Base-by-base conservation (phyloP, 2,113 vertebrate species). In the Notarius quadriscutis region DNA sequence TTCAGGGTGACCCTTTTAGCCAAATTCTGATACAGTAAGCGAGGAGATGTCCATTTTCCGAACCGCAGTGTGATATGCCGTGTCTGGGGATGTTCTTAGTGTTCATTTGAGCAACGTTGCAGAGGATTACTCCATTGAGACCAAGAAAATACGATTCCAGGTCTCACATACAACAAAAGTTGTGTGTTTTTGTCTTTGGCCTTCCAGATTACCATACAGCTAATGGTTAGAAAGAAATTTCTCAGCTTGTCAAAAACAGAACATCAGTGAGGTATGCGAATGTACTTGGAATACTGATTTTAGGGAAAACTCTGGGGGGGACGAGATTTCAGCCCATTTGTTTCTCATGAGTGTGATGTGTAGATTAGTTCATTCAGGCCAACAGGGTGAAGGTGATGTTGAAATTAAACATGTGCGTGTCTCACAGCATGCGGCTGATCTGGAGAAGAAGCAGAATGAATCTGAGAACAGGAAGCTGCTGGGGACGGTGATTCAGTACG, bases 361-460 rank as follows among this genome's bases (percentile, higher is more conserved):
- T 15, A 15, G 50, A 7, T 27, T 57, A 12, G 20, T 25, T 74
- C 34, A 9, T 41, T 48, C 2, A 72, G 34, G 7, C 7, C 30
- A 20, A 18, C 30, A 4, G 48, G 71, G 11, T 78, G 17, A 4
- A 57, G 53, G 41, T 41, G 41, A 11, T 80, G 12, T 57, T 79
- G 53, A 30, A 58, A 34, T 58, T 8, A 30, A 58, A 34, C 30
- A 12, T 57, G n/a, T 89, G 58, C 91, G 10, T 93, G 62, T 3
- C 53, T 90, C 88, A 14, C 89, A 99, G 98, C 98, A 99, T 50
- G 98, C 98, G 0, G 98, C 98, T 2, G 98, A 99, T 93, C 89
- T 99, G 92, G 98, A 99, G 86, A 99, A 99, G 95, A 99, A 99
- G 87, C 98, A 99, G 91, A 99, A 99, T 0, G 98, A 99, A 90